Conservation (phyloP, 1,140 invertebrate species). For the Drosophila pachea region DNA sequence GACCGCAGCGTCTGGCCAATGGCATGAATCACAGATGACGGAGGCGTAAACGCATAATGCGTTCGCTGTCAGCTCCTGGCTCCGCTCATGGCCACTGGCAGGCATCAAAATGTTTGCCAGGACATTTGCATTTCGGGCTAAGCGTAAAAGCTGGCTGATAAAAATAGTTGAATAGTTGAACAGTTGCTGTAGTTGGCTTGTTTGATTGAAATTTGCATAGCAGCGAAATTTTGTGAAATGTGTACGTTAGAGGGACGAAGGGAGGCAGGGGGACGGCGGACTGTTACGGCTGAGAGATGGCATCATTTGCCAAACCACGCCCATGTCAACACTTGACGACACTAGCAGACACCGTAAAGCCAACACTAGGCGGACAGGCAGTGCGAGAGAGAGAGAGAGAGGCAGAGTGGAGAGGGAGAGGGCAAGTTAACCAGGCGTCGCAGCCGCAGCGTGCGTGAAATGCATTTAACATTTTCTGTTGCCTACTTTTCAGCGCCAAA, state of each 20-base stretch:
- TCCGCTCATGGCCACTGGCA: conserved; percentile 12
- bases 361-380: neutral
- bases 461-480: conserved; percentile 69
- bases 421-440: conserved; percentile 1
- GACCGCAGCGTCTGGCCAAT: conserved; percentile 25
- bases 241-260: conserved; percentile 6
- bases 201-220: conserved; percentile 69
- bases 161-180: conserved; percentile 40
- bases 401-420: too few relatives aligned
- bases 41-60: conserved; percentile 18
- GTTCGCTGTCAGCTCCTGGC: conserved; percentile 10
- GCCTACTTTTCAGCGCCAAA: conserved; percentile 70
- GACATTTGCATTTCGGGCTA: conserved; percentile 52
- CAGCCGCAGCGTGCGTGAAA: conserved; percentile 64
- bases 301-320: conserved; percentile 14
- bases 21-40: conserved; percentile 56
- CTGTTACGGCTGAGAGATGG: neutral
- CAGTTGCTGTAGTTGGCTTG: conserved; percentile 33
- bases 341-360: conserved; percentile 27
- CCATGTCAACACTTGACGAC: conserved; percentile 54
- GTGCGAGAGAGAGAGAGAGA: too few relatives aligned
- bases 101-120: conserved; percentile 34
- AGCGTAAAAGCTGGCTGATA: conserved; percentile 42
- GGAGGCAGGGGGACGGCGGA: neutral
- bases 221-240: conserved; percentile 37